Evolutionary conservation across 53 echinoderm and acorn worm genomes (phyloP).

Genomic region (Apostichopus leukothele): DNA sequence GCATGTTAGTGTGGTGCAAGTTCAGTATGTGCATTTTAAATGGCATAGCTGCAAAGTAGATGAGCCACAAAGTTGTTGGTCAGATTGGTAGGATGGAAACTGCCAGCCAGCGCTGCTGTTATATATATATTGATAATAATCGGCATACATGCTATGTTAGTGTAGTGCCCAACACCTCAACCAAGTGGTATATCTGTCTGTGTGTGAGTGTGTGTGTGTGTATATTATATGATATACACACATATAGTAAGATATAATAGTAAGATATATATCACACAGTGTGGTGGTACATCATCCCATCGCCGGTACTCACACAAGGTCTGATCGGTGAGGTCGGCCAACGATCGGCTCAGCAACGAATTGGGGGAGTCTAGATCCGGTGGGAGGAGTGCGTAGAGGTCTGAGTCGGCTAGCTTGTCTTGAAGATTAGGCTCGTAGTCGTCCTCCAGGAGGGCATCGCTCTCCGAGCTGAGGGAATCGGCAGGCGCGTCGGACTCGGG

Average conservation of each 20-base stretch:
- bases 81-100: not conserved
- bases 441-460: constrained; percentile 76
- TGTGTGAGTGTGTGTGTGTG: no score
- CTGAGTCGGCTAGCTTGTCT: constrained; percentile 81
- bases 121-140: not conserved
- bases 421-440: constrained; percentile 76
- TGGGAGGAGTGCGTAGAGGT: constrained; percentile 88
- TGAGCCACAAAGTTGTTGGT: no score
- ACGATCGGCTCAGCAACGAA: constrained; percentile 83
- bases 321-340: constrained; percentile 89
- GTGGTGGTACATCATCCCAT: not conserved
- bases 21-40: not conserved
- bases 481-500: constrained; percentile 45
- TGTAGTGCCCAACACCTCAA: constrained; percentile 22
- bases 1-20: constrained; percentile 23
- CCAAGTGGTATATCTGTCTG: not conserved
- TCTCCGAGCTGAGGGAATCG: constrained; percentile 42
- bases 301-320: constrained; percentile 83
- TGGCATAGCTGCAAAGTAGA: not conserved
- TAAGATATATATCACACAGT: not conserved
- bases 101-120: not conserved
- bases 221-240: no score
- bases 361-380: constrained; percentile 92
- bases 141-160: constrained; percentile 30
- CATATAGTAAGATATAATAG: no score